These are phyloP conservation scores for Globodera ellingtonae DNA, from an alignment of 1,140 invertebrate genomes.

Conservation along the genomic window DNA sequence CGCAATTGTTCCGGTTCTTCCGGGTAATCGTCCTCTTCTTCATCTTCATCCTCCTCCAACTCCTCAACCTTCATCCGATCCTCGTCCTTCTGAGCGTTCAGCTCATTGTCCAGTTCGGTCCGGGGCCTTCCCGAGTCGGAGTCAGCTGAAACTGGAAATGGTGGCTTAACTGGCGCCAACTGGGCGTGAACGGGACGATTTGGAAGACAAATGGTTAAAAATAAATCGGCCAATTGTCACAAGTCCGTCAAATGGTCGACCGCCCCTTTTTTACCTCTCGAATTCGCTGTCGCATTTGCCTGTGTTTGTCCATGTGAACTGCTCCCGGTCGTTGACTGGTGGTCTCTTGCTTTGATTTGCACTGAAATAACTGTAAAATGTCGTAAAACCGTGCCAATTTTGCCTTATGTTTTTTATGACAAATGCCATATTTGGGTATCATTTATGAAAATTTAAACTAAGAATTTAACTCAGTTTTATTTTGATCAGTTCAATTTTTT, in stretches of 20 bases:
- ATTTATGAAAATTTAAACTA: too few species aligned
- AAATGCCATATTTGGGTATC: too few species aligned
- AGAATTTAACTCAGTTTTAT: too few species aligned
- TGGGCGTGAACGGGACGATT: too few species aligned
- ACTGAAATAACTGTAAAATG: too few species aligned
- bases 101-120: slow-evolving; percentile 18
- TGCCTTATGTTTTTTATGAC: too few species aligned
- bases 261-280: neutral
- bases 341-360: too few species aligned
- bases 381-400: too few species aligned
- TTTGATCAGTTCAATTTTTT: too few species aligned
- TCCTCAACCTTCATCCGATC: neutral
- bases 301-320: neutral
- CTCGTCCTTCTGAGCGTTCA: slow-evolving; percentile 7
- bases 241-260: neutral
- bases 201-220: too few species aligned
- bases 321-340: neutral
- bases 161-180: neutral
- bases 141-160: slow-evolving; percentile 18
- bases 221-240: too few species aligned
- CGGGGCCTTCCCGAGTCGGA: slow-evolving; percentile 38
- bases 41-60: slow-evolving; percentile 22
- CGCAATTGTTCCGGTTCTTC: slow-evolving; percentile 39
- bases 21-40: slow-evolving; percentile 42
- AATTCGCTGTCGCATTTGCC: neutral